A percentile compares a stretch with the other conserved stretches of the same genome.
phyloP scores from a whole-genome alignment of 2,888 invertebrate genomes.

The Tenthredo mesomela region DNA sequence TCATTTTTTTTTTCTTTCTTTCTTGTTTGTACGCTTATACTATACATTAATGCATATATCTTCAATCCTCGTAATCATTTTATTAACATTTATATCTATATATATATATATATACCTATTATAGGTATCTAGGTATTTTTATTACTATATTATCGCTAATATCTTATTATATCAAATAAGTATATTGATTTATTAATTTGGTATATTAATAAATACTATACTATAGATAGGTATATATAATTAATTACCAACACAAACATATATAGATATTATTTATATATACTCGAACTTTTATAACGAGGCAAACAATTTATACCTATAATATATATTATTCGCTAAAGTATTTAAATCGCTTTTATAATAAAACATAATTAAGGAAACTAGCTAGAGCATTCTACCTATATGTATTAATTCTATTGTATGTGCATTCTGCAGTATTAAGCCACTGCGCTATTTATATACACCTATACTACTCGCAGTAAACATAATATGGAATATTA shows the following conservation, averaged over 20 bases:
- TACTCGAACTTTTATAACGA: conserved; percentile 43
- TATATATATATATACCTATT: no score
- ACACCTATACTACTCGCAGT: background rate
- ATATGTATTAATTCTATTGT: background rate
- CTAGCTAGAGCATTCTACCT: background rate
- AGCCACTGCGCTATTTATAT: conserved; percentile 13
- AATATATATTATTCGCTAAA: background rate
- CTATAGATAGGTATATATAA: background rate
- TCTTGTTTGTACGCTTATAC: background rate
- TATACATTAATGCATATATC: background rate
- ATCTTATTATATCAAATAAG: background rate
- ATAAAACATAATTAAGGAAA: background rate
- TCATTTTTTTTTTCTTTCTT: background rate
- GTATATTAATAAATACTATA: background rate
- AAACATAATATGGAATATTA: background rate
- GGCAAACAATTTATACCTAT: conserved; percentile 28
- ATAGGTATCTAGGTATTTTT: background rate
- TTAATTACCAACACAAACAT: background rate
- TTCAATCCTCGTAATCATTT: background rate
- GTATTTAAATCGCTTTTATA: conserved; percentile 29
- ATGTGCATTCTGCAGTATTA: conserved; percentile 1
- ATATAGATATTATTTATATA: background rate
- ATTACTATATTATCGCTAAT: background rate
- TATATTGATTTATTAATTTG: background rate
- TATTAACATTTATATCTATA: conserved; percentile 1